phyloP scores from a whole-genome alignment of 2,113 vertebrate species.

The Meles meles region DNA sequence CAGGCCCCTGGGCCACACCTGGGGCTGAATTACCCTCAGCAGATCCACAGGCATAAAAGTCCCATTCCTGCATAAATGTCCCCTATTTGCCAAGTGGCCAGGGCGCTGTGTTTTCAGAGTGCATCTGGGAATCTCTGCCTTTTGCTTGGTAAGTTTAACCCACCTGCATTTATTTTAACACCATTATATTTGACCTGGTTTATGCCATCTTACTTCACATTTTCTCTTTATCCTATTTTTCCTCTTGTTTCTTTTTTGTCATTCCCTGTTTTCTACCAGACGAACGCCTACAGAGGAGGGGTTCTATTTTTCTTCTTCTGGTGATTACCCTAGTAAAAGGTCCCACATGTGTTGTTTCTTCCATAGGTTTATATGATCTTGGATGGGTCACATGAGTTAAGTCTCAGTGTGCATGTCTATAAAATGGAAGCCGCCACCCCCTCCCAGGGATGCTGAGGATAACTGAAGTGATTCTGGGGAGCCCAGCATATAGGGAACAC shows the following conservation, averaged over 20 bases:
- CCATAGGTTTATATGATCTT: background rate
- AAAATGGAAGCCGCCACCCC: background rate
- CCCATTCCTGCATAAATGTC: background rate
- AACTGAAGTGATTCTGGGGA: background rate
- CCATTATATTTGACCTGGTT: background rate
- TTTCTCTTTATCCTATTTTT: background rate
- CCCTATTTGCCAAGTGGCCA: background rate
- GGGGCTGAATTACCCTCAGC: background rate
- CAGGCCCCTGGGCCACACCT: background rate
- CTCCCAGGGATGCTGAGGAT: background rate
- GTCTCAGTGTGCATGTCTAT: background rate
- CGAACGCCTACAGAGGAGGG: background rate
- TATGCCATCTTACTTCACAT: background rate
- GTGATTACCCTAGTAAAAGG: background rate
- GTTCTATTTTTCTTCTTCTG: background rate
- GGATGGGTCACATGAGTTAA: background rate
- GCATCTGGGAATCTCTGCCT: background rate
- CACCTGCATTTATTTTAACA: background rate
- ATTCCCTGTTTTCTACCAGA: background rate
- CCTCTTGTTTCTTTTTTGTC: background rate
- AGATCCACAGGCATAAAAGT: fast-evolving
- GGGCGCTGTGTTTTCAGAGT: background rate
- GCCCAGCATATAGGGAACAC: fast-evolving
- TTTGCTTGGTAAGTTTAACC: background rate
- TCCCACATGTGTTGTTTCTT: background rate